Conservation (phyloP, 2,113 vertebrate genomes). For the Thomomys bottae region DNA sequence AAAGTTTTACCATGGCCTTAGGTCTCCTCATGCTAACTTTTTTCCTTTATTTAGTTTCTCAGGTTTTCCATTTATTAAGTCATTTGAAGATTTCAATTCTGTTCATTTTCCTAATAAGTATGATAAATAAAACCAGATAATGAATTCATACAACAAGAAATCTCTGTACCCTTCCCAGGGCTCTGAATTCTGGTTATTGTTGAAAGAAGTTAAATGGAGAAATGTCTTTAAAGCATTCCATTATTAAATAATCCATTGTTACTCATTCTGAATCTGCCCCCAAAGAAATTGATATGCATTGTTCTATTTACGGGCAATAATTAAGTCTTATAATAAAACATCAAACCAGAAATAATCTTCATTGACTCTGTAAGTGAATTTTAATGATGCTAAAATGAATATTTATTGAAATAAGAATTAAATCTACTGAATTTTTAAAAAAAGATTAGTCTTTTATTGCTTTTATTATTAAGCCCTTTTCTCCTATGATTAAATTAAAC, state of each 20-base stretch:
- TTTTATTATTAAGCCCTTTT: conserved; percentile 55
- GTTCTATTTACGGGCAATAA: conserved; percentile 53
- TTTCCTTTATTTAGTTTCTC: background rate
- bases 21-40: background rate
- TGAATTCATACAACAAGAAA: background rate
- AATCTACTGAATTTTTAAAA: conserved; percentile 58
- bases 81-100: conserved; percentile 32
- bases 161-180: background rate
- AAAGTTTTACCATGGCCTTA: background rate
- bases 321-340: conserved; percentile 42
- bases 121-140: conserved; percentile 39
- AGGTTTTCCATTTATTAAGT: conserved; percentile 31
- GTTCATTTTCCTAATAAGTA: conserved; percentile 45
- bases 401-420: conserved; percentile 54
- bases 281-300: conserved; percentile 46
- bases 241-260: conserved; percentile 25
- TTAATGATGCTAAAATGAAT: conserved; percentile 61
- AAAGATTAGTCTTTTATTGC: conserved; percentile 51
- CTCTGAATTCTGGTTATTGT: background rate
- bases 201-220: conserved; percentile 1
- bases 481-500: conserved; percentile 60
- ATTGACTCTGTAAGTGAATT: conserved; percentile 61
- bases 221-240: background rate
- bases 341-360: conserved; percentile 46
- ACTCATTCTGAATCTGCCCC: background rate